Conservation (phyloP, 2,797 vertebrate species). For the Urosaurus nigricauda region DNA sequence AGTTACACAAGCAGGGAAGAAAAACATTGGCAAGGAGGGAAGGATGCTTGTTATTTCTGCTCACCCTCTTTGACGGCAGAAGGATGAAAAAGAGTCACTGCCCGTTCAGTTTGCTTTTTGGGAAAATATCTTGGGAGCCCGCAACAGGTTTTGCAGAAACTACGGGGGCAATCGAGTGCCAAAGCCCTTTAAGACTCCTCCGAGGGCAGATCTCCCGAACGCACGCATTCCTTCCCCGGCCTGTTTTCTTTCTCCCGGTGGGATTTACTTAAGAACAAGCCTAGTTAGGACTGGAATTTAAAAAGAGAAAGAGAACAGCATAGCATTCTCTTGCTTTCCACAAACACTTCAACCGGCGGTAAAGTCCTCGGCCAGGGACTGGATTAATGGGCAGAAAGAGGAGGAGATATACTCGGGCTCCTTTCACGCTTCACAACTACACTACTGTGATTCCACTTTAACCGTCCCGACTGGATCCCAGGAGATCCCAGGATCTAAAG, state of each 20-base stretch:
- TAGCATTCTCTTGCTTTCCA: background rate
- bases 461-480: no score
- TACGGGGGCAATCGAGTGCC: background rate
- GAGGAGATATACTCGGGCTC: background rate
- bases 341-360: background rate
- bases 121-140: background rate
- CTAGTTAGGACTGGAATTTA: slow-evolving; percentile 1
- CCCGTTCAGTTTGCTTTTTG: background rate
- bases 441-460: no score
- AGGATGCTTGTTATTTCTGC: slow-evolving; percentile 28
- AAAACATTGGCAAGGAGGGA: slow-evolving; percentile 41
- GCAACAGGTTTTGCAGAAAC: slow-evolving; percentile 7
- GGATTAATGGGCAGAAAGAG: background rate
- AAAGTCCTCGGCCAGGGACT: rapidly evolving
- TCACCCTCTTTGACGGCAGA: slow-evolving; percentile 47
- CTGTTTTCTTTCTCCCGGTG: background rate
- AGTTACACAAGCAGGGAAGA: slow-evolving; percentile 65
- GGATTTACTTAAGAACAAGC: background rate
- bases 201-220: background rate
- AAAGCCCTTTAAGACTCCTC: background rate
- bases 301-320: background rate
- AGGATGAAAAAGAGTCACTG: slow-evolving; percentile 21
- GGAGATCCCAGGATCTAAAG: no score
- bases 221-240: background rate
- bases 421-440: no score